A percentile compares a stretch with the other conserved stretches of the same genome.
These are phyloP conservation scores for Montipora capricornis DNA, from an alignment of 64 coral and sea anemone genomes.

Conservation along the genomic window DNA sequence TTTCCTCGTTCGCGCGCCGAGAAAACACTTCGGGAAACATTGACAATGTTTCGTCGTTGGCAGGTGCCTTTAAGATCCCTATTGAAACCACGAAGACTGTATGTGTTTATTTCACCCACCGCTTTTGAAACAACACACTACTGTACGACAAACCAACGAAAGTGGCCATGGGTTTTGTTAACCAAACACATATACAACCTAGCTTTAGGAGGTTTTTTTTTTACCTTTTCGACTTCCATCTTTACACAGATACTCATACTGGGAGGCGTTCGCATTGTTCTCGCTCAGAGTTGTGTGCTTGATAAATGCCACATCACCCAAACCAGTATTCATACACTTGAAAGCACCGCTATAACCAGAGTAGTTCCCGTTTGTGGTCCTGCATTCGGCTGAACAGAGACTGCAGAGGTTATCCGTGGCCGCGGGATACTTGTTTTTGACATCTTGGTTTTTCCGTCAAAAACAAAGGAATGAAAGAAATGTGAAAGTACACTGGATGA, in stretches of 20 bases:
- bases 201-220: background rate
- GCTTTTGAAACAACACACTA: no score
- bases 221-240: slow-evolving; percentile 37
- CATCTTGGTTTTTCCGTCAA: background rate
- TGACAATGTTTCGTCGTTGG: no score
- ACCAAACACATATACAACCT: background rate
- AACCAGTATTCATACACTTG: slow-evolving; percentile 70
- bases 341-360: slow-evolving; percentile 66
- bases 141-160: no score
- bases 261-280: no score
- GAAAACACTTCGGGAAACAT: no score
- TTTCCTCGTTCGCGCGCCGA: no score
- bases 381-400: slow-evolving; percentile 11
- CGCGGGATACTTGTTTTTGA: background rate
- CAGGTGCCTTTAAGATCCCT: no score
- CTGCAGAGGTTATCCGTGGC: slow-evolving; percentile 44
- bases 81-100: no score
- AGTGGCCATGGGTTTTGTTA: no score
- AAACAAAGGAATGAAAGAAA: no score
- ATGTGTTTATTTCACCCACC: no score
- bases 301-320: slow-evolving; percentile 78
- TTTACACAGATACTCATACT: slow-evolving; percentile 65
- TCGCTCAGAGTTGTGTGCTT: slow-evolving; percentile 58
- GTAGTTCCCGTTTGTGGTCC: background rate
- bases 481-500: no score